phyloP scores from a whole-genome alignment of 2,113 vertebrate species.

The Tachysurus fulvidraco region DNA sequence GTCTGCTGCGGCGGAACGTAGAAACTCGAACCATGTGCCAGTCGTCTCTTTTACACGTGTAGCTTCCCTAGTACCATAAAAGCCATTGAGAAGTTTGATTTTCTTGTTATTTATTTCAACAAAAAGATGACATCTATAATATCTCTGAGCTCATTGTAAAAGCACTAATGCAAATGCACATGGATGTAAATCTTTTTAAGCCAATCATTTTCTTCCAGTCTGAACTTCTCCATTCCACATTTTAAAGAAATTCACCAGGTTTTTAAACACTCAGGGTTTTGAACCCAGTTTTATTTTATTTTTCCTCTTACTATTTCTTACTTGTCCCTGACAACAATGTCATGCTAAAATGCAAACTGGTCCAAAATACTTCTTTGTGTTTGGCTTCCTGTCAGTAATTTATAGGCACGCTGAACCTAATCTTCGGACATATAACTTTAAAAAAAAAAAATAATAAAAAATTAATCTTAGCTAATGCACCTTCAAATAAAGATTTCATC shows the following conservation, averaged over 20 bases:
- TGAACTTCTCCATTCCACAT: not conserved
- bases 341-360: not conserved
- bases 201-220: not conserved
- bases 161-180: not conserved
- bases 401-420: too few relatives aligned
- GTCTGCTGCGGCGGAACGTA: constrained; percentile 23
- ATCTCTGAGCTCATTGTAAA: not conserved
- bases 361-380: not conserved
- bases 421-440: not conserved
- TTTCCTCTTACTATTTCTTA: not conserved
- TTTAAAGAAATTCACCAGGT: not conserved
- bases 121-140: not conserved
- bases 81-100: not conserved
- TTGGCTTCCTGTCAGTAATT: not conserved
- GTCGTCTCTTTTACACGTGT: not conserved
- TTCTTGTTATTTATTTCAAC: too few relatives aligned
- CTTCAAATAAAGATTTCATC: not conserved
- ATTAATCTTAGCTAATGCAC: not conserved
- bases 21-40: not conserved
- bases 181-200: not conserved
- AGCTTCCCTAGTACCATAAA: not conserved
- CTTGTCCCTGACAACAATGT: not conserved
- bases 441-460: too few relatives aligned
- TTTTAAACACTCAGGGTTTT: not conserved
- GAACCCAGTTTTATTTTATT: not conserved